These are phyloP conservation scores for Orcinus orca DNA, from an alignment of 2,113 vertebrate species.

Conservation along the genomic window DNA sequence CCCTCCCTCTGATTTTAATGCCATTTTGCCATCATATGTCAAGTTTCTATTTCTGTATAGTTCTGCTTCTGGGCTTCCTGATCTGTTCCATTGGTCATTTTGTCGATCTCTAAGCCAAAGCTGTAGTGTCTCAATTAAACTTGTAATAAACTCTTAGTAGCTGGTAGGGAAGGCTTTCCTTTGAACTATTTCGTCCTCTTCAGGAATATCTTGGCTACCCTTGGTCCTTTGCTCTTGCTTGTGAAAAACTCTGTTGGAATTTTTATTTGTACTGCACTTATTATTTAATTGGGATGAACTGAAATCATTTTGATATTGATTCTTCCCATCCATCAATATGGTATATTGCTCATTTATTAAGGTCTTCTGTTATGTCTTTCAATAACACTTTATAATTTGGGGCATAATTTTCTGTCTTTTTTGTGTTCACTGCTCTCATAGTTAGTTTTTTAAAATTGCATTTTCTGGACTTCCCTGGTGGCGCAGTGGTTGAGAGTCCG, in stretches of 20 bases:
- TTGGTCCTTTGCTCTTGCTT: not conserved
- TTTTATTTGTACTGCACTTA: slow-evolving; percentile 19
- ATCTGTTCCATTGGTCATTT: not conserved
- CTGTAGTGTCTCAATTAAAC: not conserved
- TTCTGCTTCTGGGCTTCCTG: not conserved
- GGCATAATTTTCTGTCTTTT: not conserved
- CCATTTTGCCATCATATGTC: not conserved
- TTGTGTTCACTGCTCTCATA: not conserved
- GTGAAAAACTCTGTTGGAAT: not conserved
- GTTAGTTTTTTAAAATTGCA: not conserved
- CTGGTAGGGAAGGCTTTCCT: not conserved
- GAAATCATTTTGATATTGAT: slow-evolving; percentile 9
- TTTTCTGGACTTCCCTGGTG: not conserved
- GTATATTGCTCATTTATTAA: not conserved
- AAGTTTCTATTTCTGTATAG: not conserved
- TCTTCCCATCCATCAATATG: not conserved
- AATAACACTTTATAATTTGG: slow-evolving; percentile 23
- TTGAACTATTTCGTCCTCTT: not conserved
- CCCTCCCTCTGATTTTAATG: not conserved
- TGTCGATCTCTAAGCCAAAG: not conserved
- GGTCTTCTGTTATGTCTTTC: not conserved
- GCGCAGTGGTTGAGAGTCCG: too few species aligned
- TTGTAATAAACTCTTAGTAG: not conserved
- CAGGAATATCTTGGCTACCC: not conserved
- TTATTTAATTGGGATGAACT: not conserved